Evolutionary conservation across 2,888 invertebrate genomes (phyloP).

Genomic region (Standfussiana lucernea): DNA sequence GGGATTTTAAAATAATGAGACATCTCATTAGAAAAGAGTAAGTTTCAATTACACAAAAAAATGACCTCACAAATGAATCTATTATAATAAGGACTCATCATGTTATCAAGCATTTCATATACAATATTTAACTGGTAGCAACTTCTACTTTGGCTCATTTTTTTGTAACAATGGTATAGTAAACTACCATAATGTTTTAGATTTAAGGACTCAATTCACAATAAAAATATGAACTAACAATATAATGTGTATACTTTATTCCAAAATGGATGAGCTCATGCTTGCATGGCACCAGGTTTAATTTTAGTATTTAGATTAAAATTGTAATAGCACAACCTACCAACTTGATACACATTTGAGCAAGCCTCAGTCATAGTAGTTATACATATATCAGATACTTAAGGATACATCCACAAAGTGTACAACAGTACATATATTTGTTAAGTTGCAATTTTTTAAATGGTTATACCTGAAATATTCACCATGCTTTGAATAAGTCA

Average conservation of each 20-base stretch:
- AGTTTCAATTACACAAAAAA: conserved; percentile 30
- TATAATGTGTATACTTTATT: conserved; percentile 82
- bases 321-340: conserved; percentile 7
- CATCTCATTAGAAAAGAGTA: conserved; percentile 18
- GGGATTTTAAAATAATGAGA: conserved; percentile 36
- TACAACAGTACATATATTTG: background rate
- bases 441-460: conserved; percentile 3
- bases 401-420: background rate
- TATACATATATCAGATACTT: background rate
- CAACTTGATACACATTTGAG: conserved; percentile 11
- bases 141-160: conserved; percentile 68
- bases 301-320: conserved; percentile 4
- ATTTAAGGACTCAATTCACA: conserved; percentile 83
- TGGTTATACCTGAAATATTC: background rate
- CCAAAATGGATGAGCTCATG: conserved; percentile 52
- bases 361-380: background rate
- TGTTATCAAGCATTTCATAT: conserved; percentile 38
- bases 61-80: conserved; percentile 32
- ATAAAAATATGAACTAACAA: conserved; percentile 83
- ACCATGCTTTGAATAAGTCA: background rate
- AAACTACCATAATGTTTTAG: conserved; percentile 82
- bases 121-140: conserved; percentile 56
- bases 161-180: conserved; percentile 74
- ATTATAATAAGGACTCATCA: conserved; percentile 37
- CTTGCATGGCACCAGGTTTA: conserved; percentile 33